Percentiles rank a stretch among this genome's conserved stretches.
Conservation (phyloP, 1,140 invertebrate genomes). For the Linepithema humile region DNA sequence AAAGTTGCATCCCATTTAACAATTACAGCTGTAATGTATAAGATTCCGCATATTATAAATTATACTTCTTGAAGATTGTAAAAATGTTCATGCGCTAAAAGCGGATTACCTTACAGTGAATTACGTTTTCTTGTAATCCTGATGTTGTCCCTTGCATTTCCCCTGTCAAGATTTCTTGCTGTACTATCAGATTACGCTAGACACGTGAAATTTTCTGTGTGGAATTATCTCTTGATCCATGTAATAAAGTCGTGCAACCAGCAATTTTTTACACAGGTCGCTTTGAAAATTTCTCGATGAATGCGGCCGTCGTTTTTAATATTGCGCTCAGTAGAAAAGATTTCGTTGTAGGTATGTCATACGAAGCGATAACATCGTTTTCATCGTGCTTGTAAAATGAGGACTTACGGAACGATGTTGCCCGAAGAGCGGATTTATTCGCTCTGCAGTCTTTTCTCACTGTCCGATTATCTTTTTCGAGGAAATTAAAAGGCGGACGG, state of each 20-base stretch:
- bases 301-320: slow-evolving; percentile 26
- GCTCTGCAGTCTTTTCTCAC: neutral
- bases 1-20: neutral
- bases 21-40: neutral
- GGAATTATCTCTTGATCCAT: neutral
- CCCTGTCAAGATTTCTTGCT: neutral
- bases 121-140: neutral
- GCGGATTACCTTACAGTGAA: neutral
- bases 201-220: neutral
- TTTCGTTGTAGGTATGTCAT: neutral
- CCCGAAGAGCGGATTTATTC: slow-evolving; percentile 7
- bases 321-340: neutral
- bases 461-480: neutral
- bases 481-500: neutral
- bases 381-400: neutral
- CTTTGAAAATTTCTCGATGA: neutral
- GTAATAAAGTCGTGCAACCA: neutral
- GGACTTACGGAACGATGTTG: too few species aligned
- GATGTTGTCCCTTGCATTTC: neutral
- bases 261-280: neutral
- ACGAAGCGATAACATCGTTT: neutral
- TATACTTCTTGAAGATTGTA: neutral
- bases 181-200: neutral
- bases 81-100: slow-evolving; percentile 25
- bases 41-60: neutral